Evolutionary conservation across 2,888 invertebrate species (phyloP).

Genomic region (Encarsia formosa): DNA sequence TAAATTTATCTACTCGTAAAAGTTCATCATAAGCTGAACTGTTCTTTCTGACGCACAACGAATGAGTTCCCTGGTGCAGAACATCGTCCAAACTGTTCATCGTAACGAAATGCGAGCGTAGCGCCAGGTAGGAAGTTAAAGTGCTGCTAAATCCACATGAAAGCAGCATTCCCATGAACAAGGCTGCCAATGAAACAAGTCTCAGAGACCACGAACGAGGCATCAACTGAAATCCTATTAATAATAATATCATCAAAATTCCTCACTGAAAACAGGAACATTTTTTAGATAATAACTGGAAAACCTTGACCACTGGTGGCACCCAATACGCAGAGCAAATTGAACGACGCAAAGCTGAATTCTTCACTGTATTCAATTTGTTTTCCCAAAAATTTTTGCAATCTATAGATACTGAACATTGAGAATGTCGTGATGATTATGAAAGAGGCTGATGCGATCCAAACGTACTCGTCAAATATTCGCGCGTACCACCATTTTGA

Average conservation of each 20-base stretch:
- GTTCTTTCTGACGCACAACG: conserved; percentile 49
- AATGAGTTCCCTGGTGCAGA: conserved; percentile 39
- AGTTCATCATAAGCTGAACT: conserved; percentile 49
- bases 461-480: conserved; percentile 33
- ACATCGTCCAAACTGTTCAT: conserved; percentile 48
- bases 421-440: conserved; percentile 28
- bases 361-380: conserved; percentile 31
- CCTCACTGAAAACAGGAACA: background rate
- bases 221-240: conserved; percentile 34
- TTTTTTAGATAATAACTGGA: background rate
- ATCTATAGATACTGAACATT: conserved; percentile 25
- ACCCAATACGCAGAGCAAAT: conserved; percentile 34
- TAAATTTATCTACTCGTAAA: conserved; percentile 26
- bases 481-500: conserved; percentile 37
- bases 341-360: conserved; percentile 32
- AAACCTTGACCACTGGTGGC: conserved; percentile 40
- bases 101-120: conserved; percentile 44
- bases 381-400: conserved; percentile 28
- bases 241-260: background rate
- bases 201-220: conserved; percentile 27
- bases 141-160: conserved; percentile 33
- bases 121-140: conserved; percentile 50
- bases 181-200: conserved; percentile 30
- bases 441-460: conserved; percentile 31
- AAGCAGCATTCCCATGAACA: conserved; percentile 34